Base-by-base conservation (phyloP, 2,113 vertebrate species). In the Zeus faber region DNA sequence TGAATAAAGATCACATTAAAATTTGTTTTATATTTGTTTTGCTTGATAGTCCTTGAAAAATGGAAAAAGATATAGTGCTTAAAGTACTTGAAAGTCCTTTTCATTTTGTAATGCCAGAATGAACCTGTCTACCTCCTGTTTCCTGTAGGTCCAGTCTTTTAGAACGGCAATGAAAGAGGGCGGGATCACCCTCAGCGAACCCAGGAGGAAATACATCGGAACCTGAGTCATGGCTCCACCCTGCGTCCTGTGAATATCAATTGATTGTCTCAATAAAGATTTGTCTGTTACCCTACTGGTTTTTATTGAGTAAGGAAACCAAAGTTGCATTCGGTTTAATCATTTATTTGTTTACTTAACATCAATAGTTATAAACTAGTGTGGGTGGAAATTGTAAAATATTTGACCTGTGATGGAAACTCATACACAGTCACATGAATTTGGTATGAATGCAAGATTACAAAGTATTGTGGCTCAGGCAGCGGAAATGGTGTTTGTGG, bases 171-270 rank as follows among this genome's bases (percentile, higher is more conserved):
- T 98, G 90, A 89, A 89, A 48, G 91, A 92, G 5, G 92, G 93
- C 10, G 97, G 95, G 6, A 80, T 98, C 0, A 24, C 72, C 33
- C 85, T 97, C 3, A 80, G 3, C 37, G 97, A 99, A 72, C 94
- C 93, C 8, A 86, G 77, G 51, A 90, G 93, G 43, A 91, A 93
- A 79, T 94, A 90, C 54, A 6, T 45, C 10, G 90, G 41, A 72
- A 41, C 54, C 14, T 76, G 65, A 72, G 16, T 54, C 31, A 44
- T 14, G 27, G 31, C 25, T 0, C 14, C 13, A 5, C 54, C 14
- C 1, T 4, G 18, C 37, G 23, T 6, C 21, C 13, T 23, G 22
- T n/a, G 16, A 47, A 43, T 35, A 24, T 43, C 14, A 14, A 10
- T 9, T 22, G n/a, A 24, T 6, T 40, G 20, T 47, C 41, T 23